Evolutionary conservation across 2,888 invertebrate species (phyloP), one percentile per base, ranked within the genome.

Genomic region (Spicauda simplicius): DNA sequence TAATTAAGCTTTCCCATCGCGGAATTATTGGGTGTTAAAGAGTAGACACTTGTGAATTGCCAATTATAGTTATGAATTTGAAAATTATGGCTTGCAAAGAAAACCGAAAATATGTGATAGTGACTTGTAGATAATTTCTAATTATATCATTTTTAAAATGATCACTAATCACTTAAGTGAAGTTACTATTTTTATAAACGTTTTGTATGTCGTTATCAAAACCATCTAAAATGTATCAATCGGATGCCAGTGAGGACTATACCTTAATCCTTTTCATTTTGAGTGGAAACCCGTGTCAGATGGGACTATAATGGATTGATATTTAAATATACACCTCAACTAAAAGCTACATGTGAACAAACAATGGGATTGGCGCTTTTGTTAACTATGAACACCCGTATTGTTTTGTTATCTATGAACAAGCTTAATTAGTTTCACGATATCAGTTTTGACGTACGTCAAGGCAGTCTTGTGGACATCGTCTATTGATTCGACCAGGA

Each of bases 401-500:
- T 20, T 41, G 25, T 50, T 48, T 59, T 59, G 25, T 48, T 59
- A 59, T 59, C 48, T 48, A 20, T 16, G 16, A 59, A 16, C 48
- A 6, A 6, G 50, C 50, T n/a, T 19, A 14, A 16, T 25, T 48
- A 18, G 25, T 59, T 25, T 20, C 6, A 10, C 12, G 18, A 33
- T 52, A n/a, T 25, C n/a, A 18, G 50, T n/a, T 20, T 20, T 48
- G 20, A 18, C 5, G 30, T 50, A 30, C 30, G 50, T 50, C 59
- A 60, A 20, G 11, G 0, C 18, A 11, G 18, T 18, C n/a, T 18
- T 60, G 18, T 12, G 20, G 19, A 48, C 14, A 18, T 18, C 14
- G 50, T 41, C 50, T 11, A 60, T 52, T 60, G 60, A 50, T 58
- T 52, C 16, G 57, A 19, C 64, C 37, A 58, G 52, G 14, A 57